Base-by-base conservation (phyloP, 2,113 vertebrate genomes). In the Rhegmatorhina hoffmannsi region DNA sequence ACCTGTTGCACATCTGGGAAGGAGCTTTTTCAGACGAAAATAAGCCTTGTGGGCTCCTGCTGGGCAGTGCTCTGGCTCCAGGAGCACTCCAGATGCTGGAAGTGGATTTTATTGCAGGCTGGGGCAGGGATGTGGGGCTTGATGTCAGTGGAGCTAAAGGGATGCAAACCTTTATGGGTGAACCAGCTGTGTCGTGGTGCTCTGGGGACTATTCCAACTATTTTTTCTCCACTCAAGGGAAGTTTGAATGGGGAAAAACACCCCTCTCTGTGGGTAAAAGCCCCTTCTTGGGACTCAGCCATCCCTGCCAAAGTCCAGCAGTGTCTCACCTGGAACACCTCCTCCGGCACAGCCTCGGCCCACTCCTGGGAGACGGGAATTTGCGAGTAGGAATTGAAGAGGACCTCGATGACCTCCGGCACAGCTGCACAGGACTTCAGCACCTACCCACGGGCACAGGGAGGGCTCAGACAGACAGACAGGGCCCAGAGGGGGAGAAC, bases 381-480 rank as follows among this genome's bases (percentile, higher is more conserved):
- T 46, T 97, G 97, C 0, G 92, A n/a, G 80, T 97, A 98, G 90
- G 98, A 98, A 36, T 98, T 98, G 91, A 98, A 97, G 34, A 98
- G 96, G 15, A 98, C 93, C 73, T 98, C 97, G 0, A 98, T 84
- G 55, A 98, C 94, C 17, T 95, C 93, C 0, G 98, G 98, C 62
- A 95, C 49, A 0, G 69, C 72, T 0, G 97, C 94, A 0, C 98
- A 98, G 72, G 95, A 92, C 84, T 90, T 95, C 94, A 98, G 93
- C 85, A 98, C 98, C 98, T 98, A 52, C 26, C 5, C 4, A 2
- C 0, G 33, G 49, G 36, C 9, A 38, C 16, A 0, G 14, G 0
- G 40, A 28, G 19, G 52, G 5, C 7, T 44, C 73, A 81, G 77
- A 6, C 5, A 15, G 24, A 49, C 9, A 13, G 31, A 13, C 13